Evolutionary conservation across 2,797 vertebrate genomes (phyloP).

Genomic region (Chanos chanos): DNA sequence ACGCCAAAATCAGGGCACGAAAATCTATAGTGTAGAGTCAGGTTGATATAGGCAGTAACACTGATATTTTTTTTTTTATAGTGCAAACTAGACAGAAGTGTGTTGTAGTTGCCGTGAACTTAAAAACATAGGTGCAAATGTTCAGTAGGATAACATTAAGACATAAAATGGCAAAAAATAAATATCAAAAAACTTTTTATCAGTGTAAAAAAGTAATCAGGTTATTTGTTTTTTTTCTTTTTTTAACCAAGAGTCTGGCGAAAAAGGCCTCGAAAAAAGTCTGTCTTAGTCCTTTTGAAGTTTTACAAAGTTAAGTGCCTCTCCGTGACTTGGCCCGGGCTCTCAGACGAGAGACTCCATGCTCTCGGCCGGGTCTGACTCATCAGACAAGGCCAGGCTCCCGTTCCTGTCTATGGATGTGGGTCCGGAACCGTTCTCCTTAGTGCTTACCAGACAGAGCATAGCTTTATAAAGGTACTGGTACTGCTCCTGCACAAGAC

Average conservation of each 20-base stretch:
- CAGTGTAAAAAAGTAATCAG: constrained; percentile 99
- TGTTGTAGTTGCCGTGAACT: constrained; percentile 81
- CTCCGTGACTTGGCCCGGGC: constrained; percentile 48
- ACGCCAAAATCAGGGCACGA: constrained; percentile 48
- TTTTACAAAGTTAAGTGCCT: constrained; percentile 88
- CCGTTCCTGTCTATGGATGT: constrained; percentile 83
- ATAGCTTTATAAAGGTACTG: constrained; percentile 93
- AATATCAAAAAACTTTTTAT: constrained; percentile 99
- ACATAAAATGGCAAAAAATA: constrained; percentile 99
- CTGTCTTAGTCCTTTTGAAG: constrained; percentile 86
- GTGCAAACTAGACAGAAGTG: constrained; percentile 94
- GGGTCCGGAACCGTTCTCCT: constrained; percentile 78
- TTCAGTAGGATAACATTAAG: constrained; percentile 98
- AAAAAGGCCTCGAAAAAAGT: constrained; percentile 98
- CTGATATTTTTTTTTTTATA: constrained; percentile 91
- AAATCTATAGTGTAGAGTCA: constrained; percentile 73
- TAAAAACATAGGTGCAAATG: constrained; percentile 90
- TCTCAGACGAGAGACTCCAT: constrained; percentile 89
- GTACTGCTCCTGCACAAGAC: constrained; percentile 91
- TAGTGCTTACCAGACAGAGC: constrained; percentile 89
- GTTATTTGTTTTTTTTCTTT: too few species aligned
- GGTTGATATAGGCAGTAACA: constrained; percentile 93
- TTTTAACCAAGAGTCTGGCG: constrained; percentile 99
- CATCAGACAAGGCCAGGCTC: constrained; percentile 78
- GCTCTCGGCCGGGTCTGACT: constrained; percentile 87